phyloP scores from a whole-genome alignment of 2,888 invertebrate genomes.

The Hymenopus coronatus region DNA sequence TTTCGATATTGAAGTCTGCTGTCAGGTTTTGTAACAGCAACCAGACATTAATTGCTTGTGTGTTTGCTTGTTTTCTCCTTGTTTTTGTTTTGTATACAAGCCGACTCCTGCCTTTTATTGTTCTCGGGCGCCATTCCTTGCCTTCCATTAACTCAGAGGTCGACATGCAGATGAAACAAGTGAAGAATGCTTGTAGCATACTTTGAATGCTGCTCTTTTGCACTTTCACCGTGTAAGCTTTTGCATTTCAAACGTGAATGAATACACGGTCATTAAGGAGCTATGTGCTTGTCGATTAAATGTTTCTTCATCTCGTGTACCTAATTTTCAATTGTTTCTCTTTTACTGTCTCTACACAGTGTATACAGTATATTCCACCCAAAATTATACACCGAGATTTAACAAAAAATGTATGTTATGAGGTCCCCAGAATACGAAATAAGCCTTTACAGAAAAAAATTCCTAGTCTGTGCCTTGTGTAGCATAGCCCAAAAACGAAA shows the following conservation, averaged over 20 bases:
- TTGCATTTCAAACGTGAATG: neutral
- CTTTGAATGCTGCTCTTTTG: neutral
- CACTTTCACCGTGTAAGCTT: neutral
- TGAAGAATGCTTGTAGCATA: neutral
- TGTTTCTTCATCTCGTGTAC: too few species aligned
- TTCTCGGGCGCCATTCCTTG: neutral
- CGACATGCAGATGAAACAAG: neutral
- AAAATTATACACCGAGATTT: too few species aligned
- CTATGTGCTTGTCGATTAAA: too few species aligned
- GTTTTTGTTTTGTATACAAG: neutral
- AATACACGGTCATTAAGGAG: too few species aligned
- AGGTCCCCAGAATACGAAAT: too few species aligned
- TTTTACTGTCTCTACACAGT: too few species aligned
- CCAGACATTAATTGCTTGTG: neutral
- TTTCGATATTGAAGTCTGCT: neutral
- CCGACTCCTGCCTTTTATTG: neutral
- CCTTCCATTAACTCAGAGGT: neutral
- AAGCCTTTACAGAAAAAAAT: too few species aligned
- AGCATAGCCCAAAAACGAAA: too few species aligned
- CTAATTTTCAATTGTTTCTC: too few species aligned
- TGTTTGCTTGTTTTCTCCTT: neutral
- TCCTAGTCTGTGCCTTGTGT: too few species aligned
- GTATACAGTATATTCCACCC: too few species aligned
- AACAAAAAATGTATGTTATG: too few species aligned
- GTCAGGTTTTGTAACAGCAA: neutral